Percentiles rank a stretch among this genome's conserved stretches.
Conservation (phyloP, 1,140 invertebrate genomes). For the Drosophila kohkoa region DNA sequence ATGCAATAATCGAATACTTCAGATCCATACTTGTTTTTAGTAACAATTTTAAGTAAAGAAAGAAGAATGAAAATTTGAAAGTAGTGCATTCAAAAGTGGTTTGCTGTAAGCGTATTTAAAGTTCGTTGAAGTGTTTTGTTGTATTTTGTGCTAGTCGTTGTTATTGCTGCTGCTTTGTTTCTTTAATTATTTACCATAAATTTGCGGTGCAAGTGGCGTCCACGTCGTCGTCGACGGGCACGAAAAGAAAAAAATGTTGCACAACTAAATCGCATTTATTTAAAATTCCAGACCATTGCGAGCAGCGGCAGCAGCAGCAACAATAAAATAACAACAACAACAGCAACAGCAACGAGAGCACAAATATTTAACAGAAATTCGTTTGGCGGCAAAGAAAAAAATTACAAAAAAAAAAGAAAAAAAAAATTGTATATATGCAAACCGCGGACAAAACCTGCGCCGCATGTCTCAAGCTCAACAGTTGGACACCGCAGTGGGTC, state of each 20-base stretch:
- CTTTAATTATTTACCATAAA: conserved; percentile 65
- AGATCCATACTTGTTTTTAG: too few relatives aligned
- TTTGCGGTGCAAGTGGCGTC: conserved; percentile 55
- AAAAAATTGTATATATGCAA: conserved; percentile 22
- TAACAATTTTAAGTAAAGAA: too few relatives aligned
- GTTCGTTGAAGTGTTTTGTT: not conserved
- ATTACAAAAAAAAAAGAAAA: too few relatives aligned
- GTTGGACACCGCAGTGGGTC: conserved; percentile 22
- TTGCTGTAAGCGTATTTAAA: not conserved
- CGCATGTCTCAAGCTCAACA: conserved; percentile 47
- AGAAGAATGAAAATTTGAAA: too few relatives aligned
- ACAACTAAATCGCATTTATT: conserved; percentile 80
- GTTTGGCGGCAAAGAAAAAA: conserved; percentile 48
- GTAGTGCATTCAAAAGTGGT: not conserved
- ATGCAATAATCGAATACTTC: too few relatives aligned
- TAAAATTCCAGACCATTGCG: conserved; percentile 78
- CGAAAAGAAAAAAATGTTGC: conserved; percentile 60
- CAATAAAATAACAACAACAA: conserved; percentile 27
- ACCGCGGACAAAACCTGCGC: conserved; percentile 46
- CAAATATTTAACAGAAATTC: conserved; percentile 67
- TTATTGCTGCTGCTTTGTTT: conserved; percentile 9
- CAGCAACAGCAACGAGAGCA: conserved; percentile 28
- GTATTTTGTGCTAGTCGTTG: not conserved
- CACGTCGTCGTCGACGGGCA: conserved; percentile 14
- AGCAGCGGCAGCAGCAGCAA: conserved; percentile 33